These are phyloP conservation scores for Melikaiella ostensackeni DNA, from an alignment of 2,888 invertebrate genomes.

Conservation along the genomic window DNA sequence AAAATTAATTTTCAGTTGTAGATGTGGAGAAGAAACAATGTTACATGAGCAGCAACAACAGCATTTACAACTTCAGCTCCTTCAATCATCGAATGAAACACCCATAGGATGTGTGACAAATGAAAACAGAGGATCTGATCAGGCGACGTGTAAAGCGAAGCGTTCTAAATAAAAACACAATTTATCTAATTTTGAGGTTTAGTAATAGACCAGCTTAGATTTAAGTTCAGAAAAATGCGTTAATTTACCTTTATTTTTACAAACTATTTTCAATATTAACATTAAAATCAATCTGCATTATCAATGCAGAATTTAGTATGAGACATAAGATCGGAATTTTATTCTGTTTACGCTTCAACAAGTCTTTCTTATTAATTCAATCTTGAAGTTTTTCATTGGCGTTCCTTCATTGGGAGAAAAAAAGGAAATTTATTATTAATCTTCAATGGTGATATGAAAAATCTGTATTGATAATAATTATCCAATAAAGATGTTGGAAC, in stretches of 20 bases:
- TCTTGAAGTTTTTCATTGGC: too few relatives aligned
- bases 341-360: too few relatives aligned
- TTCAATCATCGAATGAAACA: slow-evolving; percentile 11
- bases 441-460: too few relatives aligned
- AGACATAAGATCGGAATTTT: too few relatives aligned
- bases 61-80: slow-evolving; percentile 21
- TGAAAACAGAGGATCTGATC: slow-evolving; percentile 4
- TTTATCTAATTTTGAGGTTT: slow-evolving; percentile 23
- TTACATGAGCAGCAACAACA: slow-evolving; percentile 10
- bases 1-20: slow-evolving; percentile 8
- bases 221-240: background rate
- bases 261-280: background rate
- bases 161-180: slow-evolving; percentile 21
- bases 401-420: too few relatives aligned
- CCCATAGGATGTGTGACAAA: background rate
- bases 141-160: slow-evolving; percentile 31
- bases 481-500: too few relatives aligned
- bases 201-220: background rate
- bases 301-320: background rate
- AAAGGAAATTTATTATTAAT: too few relatives aligned
- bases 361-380: too few relatives aligned
- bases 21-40: slow-evolving; percentile 8
- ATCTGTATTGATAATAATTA: too few relatives aligned
- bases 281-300: background rate
- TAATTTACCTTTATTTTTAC: background rate